These are phyloP conservation scores for Recurvirostra avosetta DNA, from an alignment of 2,113 vertebrate genomes.

Conservation along the genomic window DNA sequence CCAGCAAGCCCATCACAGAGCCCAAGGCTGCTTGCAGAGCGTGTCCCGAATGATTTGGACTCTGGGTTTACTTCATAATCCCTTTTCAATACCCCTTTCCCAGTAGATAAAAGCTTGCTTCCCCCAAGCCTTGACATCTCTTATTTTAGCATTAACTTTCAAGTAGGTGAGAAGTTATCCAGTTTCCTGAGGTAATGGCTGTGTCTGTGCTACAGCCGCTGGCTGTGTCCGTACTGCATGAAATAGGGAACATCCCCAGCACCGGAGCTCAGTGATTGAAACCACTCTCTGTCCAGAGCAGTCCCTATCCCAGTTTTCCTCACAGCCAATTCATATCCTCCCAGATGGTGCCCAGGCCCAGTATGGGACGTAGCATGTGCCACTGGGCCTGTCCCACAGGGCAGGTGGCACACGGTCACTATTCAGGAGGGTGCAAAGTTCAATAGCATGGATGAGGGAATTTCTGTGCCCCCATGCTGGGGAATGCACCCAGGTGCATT, in stretches of 20 bases:
- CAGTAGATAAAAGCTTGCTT: background rate
- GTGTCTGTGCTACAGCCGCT: background rate
- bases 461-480: background rate
- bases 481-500: background rate
- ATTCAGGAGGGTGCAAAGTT: background rate
- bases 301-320: background rate
- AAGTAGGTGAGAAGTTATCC: background rate
- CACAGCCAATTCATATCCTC: background rate
- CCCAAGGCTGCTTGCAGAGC: background rate
- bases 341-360: background rate
- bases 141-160: background rate
- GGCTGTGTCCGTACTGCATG: background rate
- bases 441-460: background rate
- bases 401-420: background rate
- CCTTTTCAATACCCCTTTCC: background rate
- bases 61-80: background rate
- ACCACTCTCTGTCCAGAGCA: fast-evolving
- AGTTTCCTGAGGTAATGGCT: background rate
- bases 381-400: fast-evolving
- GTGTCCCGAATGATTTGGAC: background rate
- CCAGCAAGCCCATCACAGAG: background rate
- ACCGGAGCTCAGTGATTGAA: background rate
- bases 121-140: background rate
- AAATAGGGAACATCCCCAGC: background rate
- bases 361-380: background rate